Evolutionary conservation across 2,113 vertebrate genomes (phyloP).

Genomic region (Numida meleagris): DNA sequence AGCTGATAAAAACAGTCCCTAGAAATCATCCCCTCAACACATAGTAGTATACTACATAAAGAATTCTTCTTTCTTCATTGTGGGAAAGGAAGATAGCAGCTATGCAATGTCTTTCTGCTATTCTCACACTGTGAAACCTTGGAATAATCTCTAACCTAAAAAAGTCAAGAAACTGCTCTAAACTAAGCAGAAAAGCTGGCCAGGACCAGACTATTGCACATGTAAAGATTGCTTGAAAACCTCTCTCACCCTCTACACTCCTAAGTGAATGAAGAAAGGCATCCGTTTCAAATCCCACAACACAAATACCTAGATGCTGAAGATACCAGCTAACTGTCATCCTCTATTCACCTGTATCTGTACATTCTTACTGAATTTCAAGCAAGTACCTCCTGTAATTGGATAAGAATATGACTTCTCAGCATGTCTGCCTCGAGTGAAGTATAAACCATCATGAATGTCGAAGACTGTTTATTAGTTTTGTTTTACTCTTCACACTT

Average conservation of each 20-base stretch:
- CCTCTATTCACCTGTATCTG: neutral
- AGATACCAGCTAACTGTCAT: neutral
- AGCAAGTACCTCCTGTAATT: neutral
- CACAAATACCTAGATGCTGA: neutral
- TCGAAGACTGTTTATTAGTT: neutral
- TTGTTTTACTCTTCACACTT: neutral
- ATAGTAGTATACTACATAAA: neutral
- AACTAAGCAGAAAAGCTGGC: neutral
- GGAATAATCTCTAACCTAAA: neutral
- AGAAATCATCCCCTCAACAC: neutral
- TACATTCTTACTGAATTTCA: neutral
- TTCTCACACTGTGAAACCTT: neutral
- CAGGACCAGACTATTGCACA: neutral
- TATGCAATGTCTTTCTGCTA: neutral
- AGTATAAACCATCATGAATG: neutral
- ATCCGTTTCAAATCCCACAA: neutral
- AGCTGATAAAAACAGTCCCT: neutral
- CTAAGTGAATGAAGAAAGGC: neutral
- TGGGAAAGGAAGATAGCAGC: neutral
- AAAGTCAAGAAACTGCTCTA: neutral
- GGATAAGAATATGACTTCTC: neutral
- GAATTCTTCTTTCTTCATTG: neutral
- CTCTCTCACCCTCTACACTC: neutral
- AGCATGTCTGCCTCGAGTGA: neutral
- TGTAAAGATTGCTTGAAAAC: neutral